These are phyloP conservation scores for Cisticola juncidis DNA, from an alignment of 2,113 vertebrate species.

Conservation along the genomic window DNA sequence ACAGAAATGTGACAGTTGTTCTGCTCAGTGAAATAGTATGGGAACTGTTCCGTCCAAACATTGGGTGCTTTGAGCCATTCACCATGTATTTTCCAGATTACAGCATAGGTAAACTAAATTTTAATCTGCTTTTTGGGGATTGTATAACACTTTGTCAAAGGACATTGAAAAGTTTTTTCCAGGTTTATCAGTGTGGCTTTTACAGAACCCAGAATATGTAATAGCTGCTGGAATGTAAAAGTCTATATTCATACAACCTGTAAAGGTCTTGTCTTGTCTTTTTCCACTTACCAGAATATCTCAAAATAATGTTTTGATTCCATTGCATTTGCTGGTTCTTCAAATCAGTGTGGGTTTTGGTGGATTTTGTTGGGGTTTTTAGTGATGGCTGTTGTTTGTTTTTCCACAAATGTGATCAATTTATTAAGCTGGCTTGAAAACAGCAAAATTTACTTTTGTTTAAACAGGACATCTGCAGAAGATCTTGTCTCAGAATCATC, in stretches of 20 bases:
- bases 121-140: not conserved
- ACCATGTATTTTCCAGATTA: conserved; percentile 94
- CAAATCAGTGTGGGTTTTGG: not conserved
- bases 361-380: not conserved
- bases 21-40: conserved; percentile 94
- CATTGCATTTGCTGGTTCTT: not conserved
- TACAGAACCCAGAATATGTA: not conserved
- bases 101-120: conserved; percentile 86
- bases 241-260: not conserved
- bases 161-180: not conserved
- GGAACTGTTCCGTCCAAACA: conserved; percentile 91
- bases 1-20: conserved; percentile 88
- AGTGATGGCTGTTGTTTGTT: not conserved
- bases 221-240: not conserved
- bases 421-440: not conserved
- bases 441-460: not conserved
- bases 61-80: conserved; percentile 90
- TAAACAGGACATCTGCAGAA: conserved; percentile 87
- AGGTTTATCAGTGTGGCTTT: not conserved
- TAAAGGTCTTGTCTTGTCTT: not conserved
- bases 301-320: not conserved
- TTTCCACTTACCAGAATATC: not conserved
- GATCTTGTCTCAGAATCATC: conserved; percentile 86
- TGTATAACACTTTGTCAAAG: not conserved
- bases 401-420: not conserved